Evolutionary conservation across 2,113 vertebrate genomes (phyloP), one percentile per base, ranked within the genome.

Genomic region (Phylloscopus whistleri): DNA sequence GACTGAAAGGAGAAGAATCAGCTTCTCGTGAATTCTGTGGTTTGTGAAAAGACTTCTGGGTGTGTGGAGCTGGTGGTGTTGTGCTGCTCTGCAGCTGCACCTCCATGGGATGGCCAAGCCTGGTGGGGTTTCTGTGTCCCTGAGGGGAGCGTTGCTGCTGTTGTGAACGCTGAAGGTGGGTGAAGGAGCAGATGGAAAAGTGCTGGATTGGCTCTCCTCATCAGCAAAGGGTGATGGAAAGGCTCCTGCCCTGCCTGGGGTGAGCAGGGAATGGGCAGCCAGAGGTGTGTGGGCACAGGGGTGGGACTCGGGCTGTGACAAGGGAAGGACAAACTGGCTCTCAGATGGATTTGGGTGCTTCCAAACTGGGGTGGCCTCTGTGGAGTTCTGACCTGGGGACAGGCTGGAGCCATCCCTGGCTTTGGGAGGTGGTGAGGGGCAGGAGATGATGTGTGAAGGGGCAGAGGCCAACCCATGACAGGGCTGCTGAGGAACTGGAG

Each of bases 251-350:
- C 51, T 52, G 33, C 81, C 43, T 49, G 62, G 70, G 18, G 13
- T 2, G 2, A 44, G 89, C 3, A 0, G n/a, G 63, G 31, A 73
- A 31, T 2, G 4, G 52, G 10, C 43, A 15, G 68, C 43, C 68
- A 41, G 69, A 2, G 5, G 13, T 0, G 0, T 0, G 0, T 7
- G 31, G 43, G 9, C 7, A 9, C 21, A 2, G 63, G 52, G 63
- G 3, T 35, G 59, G 74, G 49, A 20, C 15, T 2, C 0, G 3
- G 64, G 56, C 20, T 48, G 78, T 0, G 4, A 16, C 24, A 4
- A 1, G 30, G 46, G 6, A 44, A 28, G 37, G 66, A 48, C 52
- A 37, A 4, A 20, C 1, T 26, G 1, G 10, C 5, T 0, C 18
- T 33, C 2, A 2, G 4, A 0, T 43, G n/a, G 14, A 16, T 51